phyloP scores from a whole-genome alignment of 1,140 invertebrate genomes.

The Daktulosphaira vitifoliae region DNA sequence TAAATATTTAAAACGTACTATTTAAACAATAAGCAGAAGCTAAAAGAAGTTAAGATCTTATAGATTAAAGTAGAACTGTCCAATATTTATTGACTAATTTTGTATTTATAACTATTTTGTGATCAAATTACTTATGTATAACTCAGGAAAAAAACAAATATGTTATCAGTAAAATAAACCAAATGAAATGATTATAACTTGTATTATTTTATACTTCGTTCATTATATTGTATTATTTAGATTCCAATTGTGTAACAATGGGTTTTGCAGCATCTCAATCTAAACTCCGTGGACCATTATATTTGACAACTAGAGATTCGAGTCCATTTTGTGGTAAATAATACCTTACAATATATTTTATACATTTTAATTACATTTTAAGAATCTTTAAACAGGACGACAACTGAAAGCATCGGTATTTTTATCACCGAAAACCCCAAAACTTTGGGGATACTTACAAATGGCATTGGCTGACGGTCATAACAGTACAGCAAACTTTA shows the following conservation, averaged over 20 bases:
- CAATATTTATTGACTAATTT: too few relatives aligned
- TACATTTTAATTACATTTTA: not conserved
- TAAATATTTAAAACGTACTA: too few relatives aligned
- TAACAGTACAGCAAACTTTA: not conserved
- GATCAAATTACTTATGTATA: too few relatives aligned
- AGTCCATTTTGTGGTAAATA: conserved; percentile 47
- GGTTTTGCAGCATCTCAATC: conserved; percentile 38
- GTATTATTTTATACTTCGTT: too few relatives aligned
- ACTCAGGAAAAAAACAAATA: too few relatives aligned
- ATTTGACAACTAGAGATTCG: conserved; percentile 45
- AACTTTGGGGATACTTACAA: conserved; percentile 43
- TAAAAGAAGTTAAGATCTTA: too few relatives aligned
- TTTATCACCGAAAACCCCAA: conserved; percentile 41
- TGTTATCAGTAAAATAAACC: not conserved
- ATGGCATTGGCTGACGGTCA: conserved; percentile 13
- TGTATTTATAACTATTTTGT: too few relatives aligned
- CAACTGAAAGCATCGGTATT: conserved; percentile 45
- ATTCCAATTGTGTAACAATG: conserved; percentile 40
- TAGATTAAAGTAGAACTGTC: too few relatives aligned
- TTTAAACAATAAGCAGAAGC: too few relatives aligned
- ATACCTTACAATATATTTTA: not conserved
- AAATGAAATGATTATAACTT: conserved; percentile 4
- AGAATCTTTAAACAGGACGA: conserved; percentile 41
- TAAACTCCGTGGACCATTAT: conserved; percentile 42
- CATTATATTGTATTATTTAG: too few relatives aligned